Base-by-base conservation (phyloP, 1,140 invertebrate species). In the Aricia agestis region DNA sequence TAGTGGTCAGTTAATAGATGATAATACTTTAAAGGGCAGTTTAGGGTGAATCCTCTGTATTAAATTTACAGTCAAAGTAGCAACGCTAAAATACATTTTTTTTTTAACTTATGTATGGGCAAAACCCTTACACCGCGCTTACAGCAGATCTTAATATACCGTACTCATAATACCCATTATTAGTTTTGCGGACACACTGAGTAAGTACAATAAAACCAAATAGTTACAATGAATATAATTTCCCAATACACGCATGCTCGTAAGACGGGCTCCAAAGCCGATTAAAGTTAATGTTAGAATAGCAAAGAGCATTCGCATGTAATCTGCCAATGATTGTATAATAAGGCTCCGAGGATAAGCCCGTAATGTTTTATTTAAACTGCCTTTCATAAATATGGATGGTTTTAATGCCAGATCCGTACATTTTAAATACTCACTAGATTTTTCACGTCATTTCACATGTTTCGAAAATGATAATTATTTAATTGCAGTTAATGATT, bases 221-320 rank as follows among this genome's bases (percentile, higher is more conserved):
- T 52, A 52, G 6, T 52, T 52, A 52, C 45, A 36, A 36, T 36
- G 36, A 36, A 36, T 36, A 52, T 52, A 52, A 15, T 52, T 52
- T 4, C 10, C 45, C 45, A 52, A 36, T 36, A 52, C 45, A 52
- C 41, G 41, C 45, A 52, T 15, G 45, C 45, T 52, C 10, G 45
- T 61, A 57, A 18, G 74, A 82, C 79, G 82, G 84, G 84, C 86
- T 82, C 83, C 77, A 86, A 86, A 86, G 80, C 83, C 82, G 83
- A 84, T 87, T 84, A 87, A 81, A 82, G 82, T 80, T 86, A 77
- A 80, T 74, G 81, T 81, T 77, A 79, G 78, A 71, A 81, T 83
- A 76, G 78, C 67, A 76, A 76, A 88, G 79, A 89, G 87, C 85
- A 83, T 89, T 89, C 79, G 68, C 81, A 74, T 86, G 87, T 89